phyloP scores from a whole-genome alignment of 2,113 vertebrate species.

The Psittacara wagleri region DNA sequence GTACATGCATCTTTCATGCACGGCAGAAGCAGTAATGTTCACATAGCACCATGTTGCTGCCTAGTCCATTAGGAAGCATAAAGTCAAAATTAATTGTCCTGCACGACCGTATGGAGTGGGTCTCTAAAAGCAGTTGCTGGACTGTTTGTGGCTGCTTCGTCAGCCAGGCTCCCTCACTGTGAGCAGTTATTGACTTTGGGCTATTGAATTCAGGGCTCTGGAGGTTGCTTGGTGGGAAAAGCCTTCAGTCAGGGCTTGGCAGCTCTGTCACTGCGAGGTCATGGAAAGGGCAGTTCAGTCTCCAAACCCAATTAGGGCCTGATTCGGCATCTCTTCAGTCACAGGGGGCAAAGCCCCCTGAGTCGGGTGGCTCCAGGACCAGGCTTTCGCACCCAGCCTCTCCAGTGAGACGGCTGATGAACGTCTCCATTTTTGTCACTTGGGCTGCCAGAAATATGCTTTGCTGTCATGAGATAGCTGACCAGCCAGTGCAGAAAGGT shows the following conservation, averaged over 20 bases:
- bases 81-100: conserved; percentile 44
- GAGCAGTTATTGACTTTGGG: conserved; percentile 20
- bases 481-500: background rate
- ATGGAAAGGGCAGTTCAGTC: background rate
- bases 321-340: background rate
- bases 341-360: background rate
- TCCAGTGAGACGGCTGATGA: background rate
- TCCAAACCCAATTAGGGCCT: background rate
- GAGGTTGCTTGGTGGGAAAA: conserved; percentile 28
- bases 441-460: background rate
- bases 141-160: background rate
- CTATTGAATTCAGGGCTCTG: conserved; percentile 44
- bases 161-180: background rate
- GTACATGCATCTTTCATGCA: background rate
- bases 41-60: background rate
- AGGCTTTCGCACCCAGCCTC: background rate
- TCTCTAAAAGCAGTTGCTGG: conserved; percentile 15
- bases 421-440: background rate
- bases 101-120: background rate
- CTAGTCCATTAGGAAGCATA: conserved; percentile 18
- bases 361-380: background rate
- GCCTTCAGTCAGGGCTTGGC: background rate
- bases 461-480: background rate
- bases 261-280: conserved; percentile 20
- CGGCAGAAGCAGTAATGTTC: background rate